Conservation (phyloP, 1,140 invertebrate genomes). For the Drosophila simulans region DNA sequence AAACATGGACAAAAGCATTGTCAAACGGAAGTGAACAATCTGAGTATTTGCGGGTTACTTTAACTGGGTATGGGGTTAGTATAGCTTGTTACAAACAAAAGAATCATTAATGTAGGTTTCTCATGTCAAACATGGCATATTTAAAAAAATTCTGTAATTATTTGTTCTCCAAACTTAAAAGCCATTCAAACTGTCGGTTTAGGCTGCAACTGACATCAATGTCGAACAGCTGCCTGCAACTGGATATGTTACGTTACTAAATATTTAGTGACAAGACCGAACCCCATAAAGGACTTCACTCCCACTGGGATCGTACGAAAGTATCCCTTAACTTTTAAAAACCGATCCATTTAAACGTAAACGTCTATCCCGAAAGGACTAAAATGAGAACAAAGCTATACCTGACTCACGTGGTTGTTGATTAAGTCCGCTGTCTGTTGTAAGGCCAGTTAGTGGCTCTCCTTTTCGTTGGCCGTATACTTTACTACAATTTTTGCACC, state of each 20-base stretch:
- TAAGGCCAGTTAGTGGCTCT: slow-evolving; percentile 64
- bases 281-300: slow-evolving; percentile 10
- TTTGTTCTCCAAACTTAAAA: no score
- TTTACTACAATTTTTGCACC: slow-evolving; percentile 67
- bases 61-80: background rate
- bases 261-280: slow-evolving; percentile 58
- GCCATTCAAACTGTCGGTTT: background rate
- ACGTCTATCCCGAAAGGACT: background rate
- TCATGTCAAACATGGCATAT: background rate
- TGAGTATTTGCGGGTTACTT: slow-evolving; percentile 22
- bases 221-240: slow-evolving; percentile 49
- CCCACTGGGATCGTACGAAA: background rate
- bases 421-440: slow-evolving; percentile 48
- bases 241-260: slow-evolving; percentile 69
- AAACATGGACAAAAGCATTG: slow-evolving; percentile 25
- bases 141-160: background rate
- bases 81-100: no score
- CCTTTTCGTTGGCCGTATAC: background rate
- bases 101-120: no score
- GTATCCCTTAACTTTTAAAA: background rate
- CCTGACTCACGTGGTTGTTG: slow-evolving; percentile 29
- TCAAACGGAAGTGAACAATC: slow-evolving; percentile 60
- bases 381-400: slow-evolving; percentile 15
- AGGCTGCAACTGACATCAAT: slow-evolving; percentile 29
- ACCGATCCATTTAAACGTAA: slow-evolving; percentile 14